Evolutionary conservation across 2,888 invertebrate species (phyloP), one percentile per base, ranked within the genome.

Genomic region (Amorpha juglandis): DNA sequence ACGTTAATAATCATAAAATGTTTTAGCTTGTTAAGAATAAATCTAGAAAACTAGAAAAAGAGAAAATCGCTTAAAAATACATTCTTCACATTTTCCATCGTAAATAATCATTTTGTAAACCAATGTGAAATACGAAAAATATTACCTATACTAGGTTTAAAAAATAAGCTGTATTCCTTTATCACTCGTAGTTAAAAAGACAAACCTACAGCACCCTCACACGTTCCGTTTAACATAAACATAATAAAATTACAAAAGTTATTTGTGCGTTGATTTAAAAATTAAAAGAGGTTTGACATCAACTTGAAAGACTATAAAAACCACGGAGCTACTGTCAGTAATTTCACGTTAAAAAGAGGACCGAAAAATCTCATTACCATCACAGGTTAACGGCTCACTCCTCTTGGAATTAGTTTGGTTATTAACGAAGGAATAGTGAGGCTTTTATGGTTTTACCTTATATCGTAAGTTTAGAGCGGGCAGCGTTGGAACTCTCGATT

Each of bases 361-460:
- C 72, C 76, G 64, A 78, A 82, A 55, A 82, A 81, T 75, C 83
- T 83, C 84, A 88, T 89, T 87, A 87, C 78, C 71, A 77, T 79
- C 76, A 72, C 69, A 74, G 78, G 81, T 87, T 88, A 87, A 89
- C 85, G 80, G 80, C 86, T 85, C 78, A 84, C 83, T 86, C 73
- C 66, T 70, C 80, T 78, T 71, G 75, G 77, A 84, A 83, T 85
- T 83, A 82, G 81, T 81, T 85, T 83, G 75, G 83, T 84, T 86
- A 81, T 81, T 84, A 84, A 82, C 77, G 74, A 76, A 69, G 76
- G 80, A 79, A 82, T 81, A 80, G 83, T 83, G 75, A 79, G 79
- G 76, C 75, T 82, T 86, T 87, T 85, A 86, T 82, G 79, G 76
- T 73, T 77, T 79, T 71, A 69, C 72, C 64, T 64, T 65, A 52